Percentiles rank a stretch among this genome's conserved stretches.
phyloP scores from a whole-genome alignment of 1,140 invertebrate genomes.

The Amyelois transitella region DNA sequence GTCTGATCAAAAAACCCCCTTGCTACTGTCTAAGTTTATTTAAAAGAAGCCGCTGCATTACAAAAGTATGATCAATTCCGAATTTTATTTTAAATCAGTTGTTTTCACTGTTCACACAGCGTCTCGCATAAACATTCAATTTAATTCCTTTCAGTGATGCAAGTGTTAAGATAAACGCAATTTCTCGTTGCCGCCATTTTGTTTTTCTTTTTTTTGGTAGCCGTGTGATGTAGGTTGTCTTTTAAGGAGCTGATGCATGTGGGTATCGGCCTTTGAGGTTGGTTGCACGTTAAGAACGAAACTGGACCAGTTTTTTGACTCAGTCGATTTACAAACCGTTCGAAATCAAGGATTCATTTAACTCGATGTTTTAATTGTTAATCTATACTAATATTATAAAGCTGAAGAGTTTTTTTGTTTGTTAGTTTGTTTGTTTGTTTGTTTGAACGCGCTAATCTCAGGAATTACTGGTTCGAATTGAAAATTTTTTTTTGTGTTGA shows the following conservation, averaged over 20 bases:
- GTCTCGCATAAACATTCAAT: constrained; percentile 5
- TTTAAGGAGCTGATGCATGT: constrained; percentile 34
- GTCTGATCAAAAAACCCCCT: too few species aligned
- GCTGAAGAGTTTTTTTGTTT: too few species aligned
- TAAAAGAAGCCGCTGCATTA: too few species aligned
- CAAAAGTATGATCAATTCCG: background rate
- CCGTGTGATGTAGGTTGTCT: constrained; percentile 25
- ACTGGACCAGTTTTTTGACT: background rate
- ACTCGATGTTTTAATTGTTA: too few species aligned
- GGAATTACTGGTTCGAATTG: too few species aligned
- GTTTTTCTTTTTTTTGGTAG: constrained; percentile 34
- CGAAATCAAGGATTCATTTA: too few species aligned
- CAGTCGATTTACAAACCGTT: too few species aligned
- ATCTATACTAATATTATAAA: too few species aligned
- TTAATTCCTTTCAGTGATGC: constrained; percentile 20
- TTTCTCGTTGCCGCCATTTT: constrained; percentile 25
- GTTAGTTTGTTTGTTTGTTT: too few species aligned
- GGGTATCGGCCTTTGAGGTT: constrained; percentile 27
- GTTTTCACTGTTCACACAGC: background rate
- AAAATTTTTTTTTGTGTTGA: too few species aligned
- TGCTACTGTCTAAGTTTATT: too few species aligned
- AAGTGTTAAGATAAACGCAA: constrained; percentile 34
- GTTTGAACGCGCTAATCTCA: too few species aligned
- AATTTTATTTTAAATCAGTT: background rate
- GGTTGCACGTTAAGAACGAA: constrained; percentile 25